Evolutionary conservation across 1,140 invertebrate genomes (phyloP).

Genomic region (Lepidurus packardi): DNA sequence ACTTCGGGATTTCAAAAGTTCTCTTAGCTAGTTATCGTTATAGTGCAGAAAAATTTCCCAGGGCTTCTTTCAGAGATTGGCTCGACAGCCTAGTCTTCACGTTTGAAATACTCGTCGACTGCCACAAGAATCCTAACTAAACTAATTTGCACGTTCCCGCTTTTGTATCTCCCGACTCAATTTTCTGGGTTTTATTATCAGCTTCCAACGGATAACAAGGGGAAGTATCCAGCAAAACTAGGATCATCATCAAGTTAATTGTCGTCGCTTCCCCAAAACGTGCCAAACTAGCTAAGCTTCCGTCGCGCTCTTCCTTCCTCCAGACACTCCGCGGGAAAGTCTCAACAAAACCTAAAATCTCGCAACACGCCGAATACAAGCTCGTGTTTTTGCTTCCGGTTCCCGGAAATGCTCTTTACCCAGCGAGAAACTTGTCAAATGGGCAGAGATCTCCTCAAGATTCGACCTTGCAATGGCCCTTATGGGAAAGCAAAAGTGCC

Average conservation of each 20-base stretch:
- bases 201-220: neutral
- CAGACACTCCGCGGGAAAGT: neutral
- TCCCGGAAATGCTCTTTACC: neutral
- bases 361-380: neutral
- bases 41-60: neutral
- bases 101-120: neutral
- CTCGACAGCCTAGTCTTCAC: constrained; percentile 14
- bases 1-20: no score
- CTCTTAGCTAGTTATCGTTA: no score
- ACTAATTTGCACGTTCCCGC: neutral
- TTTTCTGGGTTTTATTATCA: neutral
- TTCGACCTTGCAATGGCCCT: constrained; percentile 14
- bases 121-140: constrained; percentile 19
- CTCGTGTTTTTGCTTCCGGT: neutral
- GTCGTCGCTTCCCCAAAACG: constrained; percentile 12
- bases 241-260: constrained; percentile 16
- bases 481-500: neutral
- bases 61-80: neutral
- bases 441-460: neutral
- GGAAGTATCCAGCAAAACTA: constrained; percentile 21
- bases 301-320: neutral
- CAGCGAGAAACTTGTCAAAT: neutral
- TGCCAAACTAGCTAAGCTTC: constrained; percentile 10
- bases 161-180: neutral
- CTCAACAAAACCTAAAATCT: neutral